These are phyloP conservation scores for Sebastes taczanowskii DNA, from an alignment of 2,797 vertebrate species.

Conservation along the genomic window DNA sequence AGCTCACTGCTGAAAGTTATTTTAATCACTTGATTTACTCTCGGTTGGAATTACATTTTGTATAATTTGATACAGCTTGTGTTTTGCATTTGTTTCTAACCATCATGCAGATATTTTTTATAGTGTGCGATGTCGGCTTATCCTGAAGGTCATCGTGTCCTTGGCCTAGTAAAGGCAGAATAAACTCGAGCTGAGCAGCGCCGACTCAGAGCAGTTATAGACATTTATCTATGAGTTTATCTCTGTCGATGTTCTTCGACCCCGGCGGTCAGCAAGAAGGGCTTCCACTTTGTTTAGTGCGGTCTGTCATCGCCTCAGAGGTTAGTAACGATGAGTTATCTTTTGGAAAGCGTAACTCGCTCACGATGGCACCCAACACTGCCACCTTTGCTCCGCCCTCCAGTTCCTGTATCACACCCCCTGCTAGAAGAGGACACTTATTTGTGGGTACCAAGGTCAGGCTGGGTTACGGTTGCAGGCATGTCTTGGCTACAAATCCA, in stretches of 20 bases:
- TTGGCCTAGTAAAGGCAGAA: background rate
- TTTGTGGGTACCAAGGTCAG: conserved; percentile 61
- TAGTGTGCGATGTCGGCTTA: background rate
- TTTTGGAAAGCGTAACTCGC: conserved; percentile 52
- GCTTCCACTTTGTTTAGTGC: conserved; percentile 59
- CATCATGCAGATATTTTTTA: background rate
- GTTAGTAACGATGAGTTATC: conserved; percentile 65
- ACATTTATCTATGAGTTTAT: conserved; percentile 64
- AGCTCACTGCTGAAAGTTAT: background rate
- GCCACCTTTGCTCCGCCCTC: background rate
- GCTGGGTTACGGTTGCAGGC: background rate
- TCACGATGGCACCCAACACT: conserved; percentile 31
- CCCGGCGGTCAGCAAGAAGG: conserved; percentile 1
- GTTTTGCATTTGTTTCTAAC: background rate
- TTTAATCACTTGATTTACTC: background rate
- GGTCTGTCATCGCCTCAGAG: conserved; percentile 70
- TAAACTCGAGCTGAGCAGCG: background rate
- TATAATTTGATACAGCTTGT: background rate
- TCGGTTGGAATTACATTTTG: background rate
- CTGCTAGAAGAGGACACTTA: conserved; percentile 47
- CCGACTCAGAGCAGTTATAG: background rate
- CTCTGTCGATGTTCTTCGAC: conserved; percentile 53
- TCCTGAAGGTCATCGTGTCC: background rate
- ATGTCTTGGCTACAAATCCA: conserved; percentile 12
- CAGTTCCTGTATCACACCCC: background rate